A percentile compares a stretch with the other conserved stretches of the same genome.
phyloP scores from a whole-genome alignment of 1,140 invertebrate species.

The Apocrypta bakeri region DNA sequence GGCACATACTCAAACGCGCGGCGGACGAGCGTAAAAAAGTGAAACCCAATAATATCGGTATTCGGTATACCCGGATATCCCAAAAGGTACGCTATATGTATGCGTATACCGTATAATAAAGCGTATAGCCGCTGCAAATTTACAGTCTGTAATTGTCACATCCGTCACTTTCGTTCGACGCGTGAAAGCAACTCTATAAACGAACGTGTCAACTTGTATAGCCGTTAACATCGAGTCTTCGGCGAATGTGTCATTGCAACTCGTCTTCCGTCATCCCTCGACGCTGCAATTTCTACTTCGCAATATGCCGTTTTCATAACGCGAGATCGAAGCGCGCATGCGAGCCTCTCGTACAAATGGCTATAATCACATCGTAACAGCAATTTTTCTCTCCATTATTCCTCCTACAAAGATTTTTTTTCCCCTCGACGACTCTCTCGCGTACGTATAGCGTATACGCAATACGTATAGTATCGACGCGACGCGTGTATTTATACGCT shows the following conservation, averaged over 20 bases:
- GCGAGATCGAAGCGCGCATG: too few relatives aligned
- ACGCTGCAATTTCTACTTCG: neutral
- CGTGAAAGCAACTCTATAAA: too few relatives aligned
- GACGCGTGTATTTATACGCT: neutral
- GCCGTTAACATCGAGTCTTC: too few relatives aligned
- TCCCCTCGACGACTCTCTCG: too few relatives aligned
- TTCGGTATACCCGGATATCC: neutral
- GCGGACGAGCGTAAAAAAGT: neutral
- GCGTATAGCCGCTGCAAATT: neutral
- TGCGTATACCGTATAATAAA: too few relatives aligned
- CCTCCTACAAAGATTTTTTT: too few relatives aligned
- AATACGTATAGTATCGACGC: too few relatives aligned
- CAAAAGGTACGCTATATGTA: neutral
- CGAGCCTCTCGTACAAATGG: too few relatives aligned
- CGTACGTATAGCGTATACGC: too few relatives aligned
- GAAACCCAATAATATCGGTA: neutral
- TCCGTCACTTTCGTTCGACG: conserved; percentile 4
- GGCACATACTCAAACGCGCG: too few relatives aligned
- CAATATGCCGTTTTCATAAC: neutral
- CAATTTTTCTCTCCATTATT: neutral
- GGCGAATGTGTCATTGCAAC: neutral
- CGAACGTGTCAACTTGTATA: too few relatives aligned
- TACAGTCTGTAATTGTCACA: neutral
- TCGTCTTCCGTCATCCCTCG: neutral
- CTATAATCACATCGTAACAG: too few relatives aligned